Conservation (phyloP, 2,113 vertebrate species). For the Oncorhynchus mykiss region DNA sequence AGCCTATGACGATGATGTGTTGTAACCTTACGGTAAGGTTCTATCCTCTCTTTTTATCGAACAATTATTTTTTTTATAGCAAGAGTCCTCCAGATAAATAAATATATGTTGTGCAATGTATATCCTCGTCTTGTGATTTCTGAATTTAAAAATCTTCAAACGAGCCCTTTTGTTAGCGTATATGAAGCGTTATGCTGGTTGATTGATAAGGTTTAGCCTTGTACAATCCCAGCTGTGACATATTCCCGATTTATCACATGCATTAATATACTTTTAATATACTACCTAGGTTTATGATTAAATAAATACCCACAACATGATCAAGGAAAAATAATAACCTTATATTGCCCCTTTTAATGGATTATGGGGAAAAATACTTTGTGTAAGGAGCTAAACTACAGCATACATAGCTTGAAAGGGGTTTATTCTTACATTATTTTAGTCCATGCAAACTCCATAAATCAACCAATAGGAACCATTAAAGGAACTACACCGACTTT, state of each 20-base stretch:
- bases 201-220: too few species aligned
- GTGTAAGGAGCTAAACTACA: too few species aligned
- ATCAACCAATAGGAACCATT: not conserved
- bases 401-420: not conserved
- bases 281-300: not conserved
- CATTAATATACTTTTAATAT: not conserved
- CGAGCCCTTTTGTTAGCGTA: too few species aligned
- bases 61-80: slow-evolving; percentile 7
- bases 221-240: too few species aligned
- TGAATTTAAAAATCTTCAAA: not conserved
- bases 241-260: too few species aligned
- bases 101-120: not conserved
- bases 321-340: too few species aligned
- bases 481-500: slow-evolving; percentile 11
- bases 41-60: not conserved
- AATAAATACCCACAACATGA: not conserved
- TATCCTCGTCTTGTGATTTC: not conserved
- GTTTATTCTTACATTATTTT: not conserved
- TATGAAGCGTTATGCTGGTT: too few species aligned
- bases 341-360: too few species aligned
- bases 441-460: not conserved
- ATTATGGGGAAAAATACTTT: not conserved
- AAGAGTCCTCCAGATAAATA: not conserved
- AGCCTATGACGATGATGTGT: slow-evolving; percentile 6
- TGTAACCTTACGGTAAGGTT: slow-evolving; percentile 19